Percentiles rank a stretch among this genome's conserved stretches.
Conservation (phyloP, 2,888 invertebrate genomes). For the Petrophora chlorosata region DNA sequence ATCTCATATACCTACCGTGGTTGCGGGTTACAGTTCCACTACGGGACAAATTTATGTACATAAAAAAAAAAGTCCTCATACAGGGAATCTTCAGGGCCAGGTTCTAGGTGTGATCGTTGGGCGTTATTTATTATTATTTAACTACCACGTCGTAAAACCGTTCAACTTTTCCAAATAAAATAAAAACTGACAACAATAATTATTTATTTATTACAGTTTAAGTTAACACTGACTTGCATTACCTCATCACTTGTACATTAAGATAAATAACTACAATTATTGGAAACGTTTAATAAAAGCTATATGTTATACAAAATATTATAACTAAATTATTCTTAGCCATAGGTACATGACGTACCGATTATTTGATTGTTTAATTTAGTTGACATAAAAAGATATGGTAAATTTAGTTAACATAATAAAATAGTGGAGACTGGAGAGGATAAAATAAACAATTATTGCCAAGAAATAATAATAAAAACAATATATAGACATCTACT, state of each 20-base stretch:
- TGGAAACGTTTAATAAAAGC: slow-evolving; percentile 17
- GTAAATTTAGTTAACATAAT: no score
- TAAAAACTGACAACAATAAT: slow-evolving; percentile 32
- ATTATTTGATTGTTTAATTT: slow-evolving; percentile 11
- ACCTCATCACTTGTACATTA: slow-evolving; percentile 4
- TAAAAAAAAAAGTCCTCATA: no score
- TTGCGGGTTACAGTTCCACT: no score
- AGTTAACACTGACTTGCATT: slow-evolving; percentile 32
- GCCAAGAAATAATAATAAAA: slow-evolving; percentile 14
- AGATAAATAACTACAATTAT: no score
- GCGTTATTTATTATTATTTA: no score
- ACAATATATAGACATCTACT: neutral
- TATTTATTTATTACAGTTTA: slow-evolving; percentile 28
- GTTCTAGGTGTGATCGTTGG: no score
- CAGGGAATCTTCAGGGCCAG: no score
- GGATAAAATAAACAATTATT: slow-evolving; percentile 6
- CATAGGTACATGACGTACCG: neutral
- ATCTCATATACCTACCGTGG: no score
- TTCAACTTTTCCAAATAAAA: no score
- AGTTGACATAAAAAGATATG: neutral
- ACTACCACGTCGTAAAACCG: no score
- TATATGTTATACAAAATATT: slow-evolving; percentile 10
- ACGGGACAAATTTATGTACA: no score
- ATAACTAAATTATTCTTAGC: slow-evolving; percentile 1
- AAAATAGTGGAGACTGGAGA: slow-evolving; percentile 20